Evolutionary conservation across 1,140 invertebrate species (phyloP).

Genomic region (Sinonovacula constricta): DNA sequence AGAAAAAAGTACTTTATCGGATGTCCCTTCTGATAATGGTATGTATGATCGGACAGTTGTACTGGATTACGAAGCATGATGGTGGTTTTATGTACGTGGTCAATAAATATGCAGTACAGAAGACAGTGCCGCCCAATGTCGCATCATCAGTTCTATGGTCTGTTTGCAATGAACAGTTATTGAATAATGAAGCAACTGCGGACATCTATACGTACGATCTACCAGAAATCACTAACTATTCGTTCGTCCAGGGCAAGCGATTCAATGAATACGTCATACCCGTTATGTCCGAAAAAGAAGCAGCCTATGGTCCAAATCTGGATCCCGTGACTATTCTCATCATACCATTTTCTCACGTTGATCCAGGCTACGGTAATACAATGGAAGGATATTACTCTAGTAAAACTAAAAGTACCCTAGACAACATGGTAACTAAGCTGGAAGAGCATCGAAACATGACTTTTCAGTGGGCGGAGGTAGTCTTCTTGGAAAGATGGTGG

Average conservation of each 20-base stretch:
- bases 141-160: no score
- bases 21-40: no score
- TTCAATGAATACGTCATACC: conserved; percentile 41
- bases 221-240: conserved; percentile 22
- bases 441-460: conserved; percentile 50
- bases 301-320: conserved; percentile 26
- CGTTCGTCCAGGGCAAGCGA: neutral
- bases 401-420: conserved; percentile 85
- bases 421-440: conserved; percentile 51
- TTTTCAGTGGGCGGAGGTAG: conserved; percentile 59
- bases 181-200: no score
- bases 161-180: no score
- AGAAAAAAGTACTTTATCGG: no score
- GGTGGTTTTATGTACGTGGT: no score
- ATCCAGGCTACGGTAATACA: conserved; percentile 84
- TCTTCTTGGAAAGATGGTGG: conserved; percentile 82
- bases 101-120: no score
- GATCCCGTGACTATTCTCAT: conserved; percentile 78
- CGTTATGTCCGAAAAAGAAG: conserved; percentile 1
- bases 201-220: conserved; percentile 35
- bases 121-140: no score
- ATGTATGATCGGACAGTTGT: no score
- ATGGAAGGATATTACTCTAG: conserved; percentile 86
- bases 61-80: no score
- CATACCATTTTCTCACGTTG: conserved; percentile 97